Percentiles rank a stretch among this genome's conserved stretches.
phyloP scores from a whole-genome alignment of 2,113 vertebrate species.

The Prochilodus magdalenae region DNA sequence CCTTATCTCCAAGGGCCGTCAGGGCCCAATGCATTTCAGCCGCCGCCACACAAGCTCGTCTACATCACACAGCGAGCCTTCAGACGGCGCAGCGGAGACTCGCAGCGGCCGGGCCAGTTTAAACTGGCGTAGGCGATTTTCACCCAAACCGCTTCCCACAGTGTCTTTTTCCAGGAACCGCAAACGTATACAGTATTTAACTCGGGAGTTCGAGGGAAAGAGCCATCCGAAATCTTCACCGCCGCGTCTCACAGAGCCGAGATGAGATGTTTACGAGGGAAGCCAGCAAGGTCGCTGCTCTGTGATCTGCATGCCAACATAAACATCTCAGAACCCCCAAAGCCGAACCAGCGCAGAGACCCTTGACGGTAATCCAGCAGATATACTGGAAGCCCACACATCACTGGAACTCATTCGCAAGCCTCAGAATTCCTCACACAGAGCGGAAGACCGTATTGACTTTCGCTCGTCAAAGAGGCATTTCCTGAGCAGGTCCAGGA shows the following conservation, averaged over 20 bases:
- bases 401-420: not conserved
- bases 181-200: not conserved
- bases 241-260: not conserved
- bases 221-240: not conserved
- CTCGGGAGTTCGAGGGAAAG: not conserved
- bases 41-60: not conserved
- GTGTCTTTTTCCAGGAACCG: not conserved
- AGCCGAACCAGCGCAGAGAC: not conserved
- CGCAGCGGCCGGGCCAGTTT: slow-evolving; percentile 39
- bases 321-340: not conserved
- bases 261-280: not conserved
- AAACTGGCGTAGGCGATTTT: not conserved
- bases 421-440: not conserved
- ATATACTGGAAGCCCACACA: not conserved
- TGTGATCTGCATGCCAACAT: not conserved
- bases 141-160: not conserved
- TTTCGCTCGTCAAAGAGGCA: not conserved
- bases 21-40: slow-evolving; percentile 23
- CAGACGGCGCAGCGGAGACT: not conserved
- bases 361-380: not conserved
- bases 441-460: not conserved
- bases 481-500: not conserved
- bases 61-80: not conserved
- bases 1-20: slow-evolving; percentile 61
- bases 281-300: not conserved